Evolutionary conservation across 2,113 vertebrate genomes (phyloP), one percentile per base, ranked within the genome.

Genomic region (Arvicanthis niloticus): DNA sequence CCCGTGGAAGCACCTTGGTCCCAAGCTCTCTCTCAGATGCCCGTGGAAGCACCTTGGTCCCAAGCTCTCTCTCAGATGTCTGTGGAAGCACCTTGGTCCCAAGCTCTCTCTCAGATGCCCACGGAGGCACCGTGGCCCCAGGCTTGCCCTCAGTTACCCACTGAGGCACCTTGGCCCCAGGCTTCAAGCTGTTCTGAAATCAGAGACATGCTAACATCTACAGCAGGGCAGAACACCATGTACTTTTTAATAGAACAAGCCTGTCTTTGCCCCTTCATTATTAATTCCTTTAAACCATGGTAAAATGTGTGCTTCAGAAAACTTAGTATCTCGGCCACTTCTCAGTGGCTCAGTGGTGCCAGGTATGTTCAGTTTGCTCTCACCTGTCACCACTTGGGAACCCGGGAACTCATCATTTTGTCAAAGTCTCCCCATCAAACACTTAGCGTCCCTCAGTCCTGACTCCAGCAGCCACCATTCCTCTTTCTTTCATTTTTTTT

Each of bases 341-440:
- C 65, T 40, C 65, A 34, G 58, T 62, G 56, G 75, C 15, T 67
- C 15, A 15, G 26, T 26, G 51, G 62, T 68, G 2, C 75, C 1
- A 10, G 58, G 29, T 12, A 2, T 21, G 11, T 45, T 78, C 21
- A 9, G 24, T 0, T 1, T 2, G 37, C 7, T 31, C 22, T 51
- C 4, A 3, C 0, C 34, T 1, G 0, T 22, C 19, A 1, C 15
- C 62, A 13, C 34, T 9, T 1, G 53, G 40, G 3, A 0, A 42
- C 31, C n/a, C 9, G 16, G 4, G 78, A 75, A 58, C 3, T n/a
- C 60, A 12, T 31, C 34, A 1, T 75, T 40, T 48, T 45, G 56
- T n/a, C 78, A 15, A 13, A 16, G 5, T 6, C 15, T n/a, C 10
- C 13, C 60, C n/a, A 0, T 1, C 24, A 13, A 40, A 29, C 6